A percentile compares a stretch with the other conserved stretches of the same genome.
phyloP scores from a whole-genome alignment of 2,797 vertebrate species.

The Hyperoplus immaculatus region DNA sequence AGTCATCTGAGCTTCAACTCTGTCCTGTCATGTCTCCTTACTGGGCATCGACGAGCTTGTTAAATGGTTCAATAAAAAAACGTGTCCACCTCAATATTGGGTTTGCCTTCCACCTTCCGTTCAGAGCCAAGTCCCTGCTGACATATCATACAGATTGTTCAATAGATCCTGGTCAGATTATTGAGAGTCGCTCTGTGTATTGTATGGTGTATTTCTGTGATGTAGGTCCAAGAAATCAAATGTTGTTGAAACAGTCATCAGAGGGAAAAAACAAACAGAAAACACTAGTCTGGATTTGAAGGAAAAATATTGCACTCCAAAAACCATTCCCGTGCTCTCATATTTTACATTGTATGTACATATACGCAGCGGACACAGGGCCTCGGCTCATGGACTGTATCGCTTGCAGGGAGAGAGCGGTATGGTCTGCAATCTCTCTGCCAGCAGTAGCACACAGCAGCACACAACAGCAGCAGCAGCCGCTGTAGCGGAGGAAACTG shows the following conservation, averaged over 20 bases:
- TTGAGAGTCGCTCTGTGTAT: constrained; percentile 1
- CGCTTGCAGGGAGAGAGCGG: constrained; percentile 4
- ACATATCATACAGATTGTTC: background rate
- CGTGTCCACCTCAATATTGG: background rate
- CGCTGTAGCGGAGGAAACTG: too few species aligned
- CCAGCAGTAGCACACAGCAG: constrained; percentile 7
- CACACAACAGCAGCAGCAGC: background rate
- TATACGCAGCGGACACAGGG: too few species aligned
- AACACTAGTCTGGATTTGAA: background rate
- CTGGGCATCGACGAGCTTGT: constrained; percentile 3
- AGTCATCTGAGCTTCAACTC: background rate
- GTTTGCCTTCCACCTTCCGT: background rate
- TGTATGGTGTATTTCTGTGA: constrained; percentile 35
- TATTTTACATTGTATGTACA: constrained; percentile 16
- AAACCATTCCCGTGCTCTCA: constrained; percentile 26
- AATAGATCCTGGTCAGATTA: background rate
- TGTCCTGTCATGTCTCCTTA: background rate
- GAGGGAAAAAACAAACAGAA: background rate
- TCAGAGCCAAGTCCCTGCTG: constrained; percentile 10
- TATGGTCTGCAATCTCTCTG: constrained; percentile 40
- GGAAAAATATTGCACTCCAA: constrained; percentile 26
- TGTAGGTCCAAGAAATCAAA: constrained; percentile 19
- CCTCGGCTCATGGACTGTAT: background rate
- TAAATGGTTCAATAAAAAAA: constrained; percentile 11
- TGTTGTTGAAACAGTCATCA: background rate